Evolutionary conservation across 2,113 vertebrate species (phyloP).

Genomic region (Ammodytes marinus): DNA sequence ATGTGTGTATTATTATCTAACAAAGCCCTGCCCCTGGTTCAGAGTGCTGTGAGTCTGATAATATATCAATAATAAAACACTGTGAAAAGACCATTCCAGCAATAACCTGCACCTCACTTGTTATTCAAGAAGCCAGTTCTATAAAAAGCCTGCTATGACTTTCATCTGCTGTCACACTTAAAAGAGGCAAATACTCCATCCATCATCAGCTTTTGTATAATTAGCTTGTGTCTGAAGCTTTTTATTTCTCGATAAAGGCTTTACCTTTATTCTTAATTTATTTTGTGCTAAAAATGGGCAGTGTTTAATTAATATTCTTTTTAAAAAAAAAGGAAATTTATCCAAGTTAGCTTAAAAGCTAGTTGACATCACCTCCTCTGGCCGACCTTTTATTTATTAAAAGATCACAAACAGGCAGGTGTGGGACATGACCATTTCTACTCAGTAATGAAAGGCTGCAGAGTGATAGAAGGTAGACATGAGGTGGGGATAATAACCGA

Average conservation of each 20-base stretch:
- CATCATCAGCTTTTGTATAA: neutral
- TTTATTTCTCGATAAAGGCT: neutral
- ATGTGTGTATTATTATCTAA: neutral
- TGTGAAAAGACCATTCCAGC: constrained; percentile 10
- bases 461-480: constrained; percentile 34
- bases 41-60: neutral
- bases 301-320: too few relatives aligned
- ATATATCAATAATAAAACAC: constrained; percentile 7
- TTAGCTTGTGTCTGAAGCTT: too few relatives aligned
- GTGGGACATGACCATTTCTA: neutral
- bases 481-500: neutral
- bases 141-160: constrained; percentile 17
- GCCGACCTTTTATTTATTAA: constrained; percentile 1
- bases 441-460: constrained; percentile 35
- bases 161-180: constrained; percentile 5
- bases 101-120: constrained; percentile 29
- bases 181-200: neutral
- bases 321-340: too few relatives aligned
- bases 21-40: neutral
- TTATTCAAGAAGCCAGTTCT: constrained; percentile 21
- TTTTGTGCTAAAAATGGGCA: too few relatives aligned
- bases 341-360: too few relatives aligned
- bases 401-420: constrained; percentile 16
- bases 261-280: too few relatives aligned
- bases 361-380: constrained; percentile 1